Evolutionary conservation across 2,797 vertebrate genomes (phyloP), one percentile per base, ranked within the genome.

Genomic region (Mareca penelope): DNA sequence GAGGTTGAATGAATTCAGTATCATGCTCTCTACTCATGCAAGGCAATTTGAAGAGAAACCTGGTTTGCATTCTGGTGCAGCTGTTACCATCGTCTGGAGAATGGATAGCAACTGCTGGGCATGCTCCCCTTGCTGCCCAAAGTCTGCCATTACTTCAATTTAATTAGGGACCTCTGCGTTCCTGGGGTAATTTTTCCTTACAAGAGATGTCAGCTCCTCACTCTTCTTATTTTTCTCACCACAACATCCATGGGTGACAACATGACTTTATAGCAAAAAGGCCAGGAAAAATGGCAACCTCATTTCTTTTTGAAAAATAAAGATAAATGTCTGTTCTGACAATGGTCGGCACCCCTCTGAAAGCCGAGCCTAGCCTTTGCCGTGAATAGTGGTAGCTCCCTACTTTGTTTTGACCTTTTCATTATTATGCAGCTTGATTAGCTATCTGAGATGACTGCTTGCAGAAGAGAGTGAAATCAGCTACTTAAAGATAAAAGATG

Each of bases 391-490:
- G 3, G 48, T 2, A 26, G 35, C 3, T 90, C 7, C 5, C 50
- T 19, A 2, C 44, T 92, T 77, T 40, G 33, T 52, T 57, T 8
- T 89, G 96, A 90, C 85, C 63, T 82, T 91, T 90, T 26, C 71
- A 80, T 87, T 64, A 88, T 71, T 42, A 55, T 72, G 76, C 89
- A 90, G 91, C 88, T 80, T 88, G 95, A 95, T 96, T 64, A 96
- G 91, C 63, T 88, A 77, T 21, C 67, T 0, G 12, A 94, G 88
- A 53, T 3, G 0, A 46, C 17, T 40, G 90, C 90, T 84, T 89
- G 78, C 87, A 57, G n/a, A 73, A 0, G 0, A 83, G 76, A 75
- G 80, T 0, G 9, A 67, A 92, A 88, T 57, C 88, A 88, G 65
- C 81, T 85, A 42, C 76, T 95, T 90, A 86, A 86, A 80, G 63